Evolutionary conservation across 2,888 invertebrate genomes (phyloP).

Genomic region (Gibbula magus): DNA sequence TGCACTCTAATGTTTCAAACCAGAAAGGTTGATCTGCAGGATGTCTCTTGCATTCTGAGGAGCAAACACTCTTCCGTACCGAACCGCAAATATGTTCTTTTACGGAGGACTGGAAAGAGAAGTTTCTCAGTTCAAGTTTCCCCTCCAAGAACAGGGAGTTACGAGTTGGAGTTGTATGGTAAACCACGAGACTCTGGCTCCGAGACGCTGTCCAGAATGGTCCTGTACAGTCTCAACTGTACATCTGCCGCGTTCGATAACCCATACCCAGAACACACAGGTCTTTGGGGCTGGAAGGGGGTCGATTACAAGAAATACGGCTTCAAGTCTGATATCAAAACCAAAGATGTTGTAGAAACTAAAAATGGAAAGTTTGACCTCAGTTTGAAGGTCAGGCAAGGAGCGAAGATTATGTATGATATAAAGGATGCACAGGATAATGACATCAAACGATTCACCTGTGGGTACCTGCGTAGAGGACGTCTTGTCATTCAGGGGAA

Average conservation of each 20-base stretch:
- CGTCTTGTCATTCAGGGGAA: neutral
- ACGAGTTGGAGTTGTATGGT: neutral
- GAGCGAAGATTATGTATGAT: neutral
- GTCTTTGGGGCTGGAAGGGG: neutral
- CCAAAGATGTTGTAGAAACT: neutral
- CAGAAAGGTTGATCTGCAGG: neutral
- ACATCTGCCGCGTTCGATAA: neutral
- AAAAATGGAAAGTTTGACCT: neutral
- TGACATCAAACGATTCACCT: neutral
- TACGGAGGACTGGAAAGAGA: neutral
- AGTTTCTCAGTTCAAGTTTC: neutral
- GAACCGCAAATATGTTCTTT: neutral
- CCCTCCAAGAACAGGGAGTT: neutral
- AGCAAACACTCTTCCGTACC: neutral
- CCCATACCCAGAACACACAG: neutral
- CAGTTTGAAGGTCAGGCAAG: neutral
- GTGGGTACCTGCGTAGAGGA: neutral
- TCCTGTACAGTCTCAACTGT: neutral
- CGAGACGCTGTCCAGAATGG: neutral
- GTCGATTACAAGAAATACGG: neutral
- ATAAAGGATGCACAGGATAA: neutral
- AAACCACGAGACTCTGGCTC: neutral
- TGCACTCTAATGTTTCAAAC: neutral
- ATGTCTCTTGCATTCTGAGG: neutral
- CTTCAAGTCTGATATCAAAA: neutral